phyloP scores from a whole-genome alignment of 2,113 vertebrate species.

The Eptesicus fuscus region DNA sequence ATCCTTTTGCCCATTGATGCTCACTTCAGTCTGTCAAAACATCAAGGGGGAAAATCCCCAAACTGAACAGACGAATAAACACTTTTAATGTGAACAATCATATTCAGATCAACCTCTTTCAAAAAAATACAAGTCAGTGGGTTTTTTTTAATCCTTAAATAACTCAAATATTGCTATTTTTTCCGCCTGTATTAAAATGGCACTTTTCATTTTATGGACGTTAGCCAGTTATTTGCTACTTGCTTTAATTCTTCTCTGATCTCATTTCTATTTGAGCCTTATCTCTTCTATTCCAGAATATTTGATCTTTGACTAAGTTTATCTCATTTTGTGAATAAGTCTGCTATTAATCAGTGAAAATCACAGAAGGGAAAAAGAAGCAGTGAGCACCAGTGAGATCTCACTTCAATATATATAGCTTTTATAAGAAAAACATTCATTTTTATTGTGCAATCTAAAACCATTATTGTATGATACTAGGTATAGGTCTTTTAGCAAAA shows the following conservation, averaged over 20 bases:
- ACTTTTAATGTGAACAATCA: conserved; percentile 68
- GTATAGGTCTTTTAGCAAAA: conserved; percentile 22
- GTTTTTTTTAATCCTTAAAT: conserved; percentile 56
- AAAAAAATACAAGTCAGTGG: conserved; percentile 70
- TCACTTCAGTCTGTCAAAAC: conserved; percentile 74
- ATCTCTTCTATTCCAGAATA: conserved; percentile 7
- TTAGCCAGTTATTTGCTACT: neutral
- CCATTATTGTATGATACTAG: neutral
- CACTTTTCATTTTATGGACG: conserved; percentile 62
- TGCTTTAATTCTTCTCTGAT: conserved; percentile 16
- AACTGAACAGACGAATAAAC: conserved; percentile 68
- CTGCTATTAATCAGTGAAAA: conserved; percentile 32
- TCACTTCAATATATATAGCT: conserved; percentile 35
- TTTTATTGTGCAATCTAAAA: conserved; percentile 62
- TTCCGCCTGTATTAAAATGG: conserved; percentile 41
- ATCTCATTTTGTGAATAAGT: conserved; percentile 11
- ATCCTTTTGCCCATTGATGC: conserved; percentile 50
- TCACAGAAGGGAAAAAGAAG: conserved; percentile 16
- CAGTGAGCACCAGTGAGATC: conserved; percentile 4
- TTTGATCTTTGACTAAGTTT: conserved; percentile 14
- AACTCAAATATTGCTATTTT: conserved; percentile 59
- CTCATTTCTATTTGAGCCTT: neutral
- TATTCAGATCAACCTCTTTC: conserved; percentile 66
- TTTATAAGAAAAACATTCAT: conserved; percentile 51
- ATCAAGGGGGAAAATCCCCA: conserved; percentile 71